Evolutionary conservation across 2,888 invertebrate genomes (phyloP), one percentile per base, ranked within the genome.

Genomic region (Caenorhabditis macrosperma): DNA sequence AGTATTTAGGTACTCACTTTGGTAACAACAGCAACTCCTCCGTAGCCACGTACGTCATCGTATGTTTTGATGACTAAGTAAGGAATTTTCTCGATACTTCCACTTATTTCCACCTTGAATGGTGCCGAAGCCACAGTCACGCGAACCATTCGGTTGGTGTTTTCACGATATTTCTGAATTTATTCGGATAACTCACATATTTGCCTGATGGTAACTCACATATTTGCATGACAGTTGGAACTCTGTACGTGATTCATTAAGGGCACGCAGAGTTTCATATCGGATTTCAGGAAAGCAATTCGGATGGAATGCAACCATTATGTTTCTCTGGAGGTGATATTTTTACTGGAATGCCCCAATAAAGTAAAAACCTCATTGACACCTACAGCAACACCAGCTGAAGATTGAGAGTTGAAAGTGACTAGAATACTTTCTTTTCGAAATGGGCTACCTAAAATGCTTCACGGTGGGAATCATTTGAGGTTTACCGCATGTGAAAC

Each of bases 41-140:
- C 59, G 38, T 17, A 33, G 3, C 55, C 64, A 2, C 17, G 33
- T 1, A 33, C 2, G 33, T 59, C 26, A 7, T 33, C 15, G 3
- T 22, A 20, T 30, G 59, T 79, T 17, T 28, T 15, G 3, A 79
- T 10, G 0, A 79, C 74, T 20, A 79, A 9, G 10, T 26, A 68
- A 3, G 68, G 79, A 59, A 74, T 48, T 33, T 74, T 79, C 1
- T 74, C 74, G 38, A 79, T 12, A 24, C 54, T 68, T 44, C 79
- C 79, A 2, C 22, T 22, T 5, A 74, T 59, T 44, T 79, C 74
- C 0, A 74, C 59, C 2, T 64, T 52, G 24, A 79, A 79, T 15
- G 79, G 74, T 6, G 54, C 68, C 0, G 48, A 12, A 0, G 59
- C 68, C 9, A 74, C 15, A 15, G 33, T 20, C 1, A 57, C 74